Evolutionary conservation across 2,888 invertebrate species (phyloP), one percentile per base, ranked within the genome.

Genomic region (Melanostoma scalare): DNA sequence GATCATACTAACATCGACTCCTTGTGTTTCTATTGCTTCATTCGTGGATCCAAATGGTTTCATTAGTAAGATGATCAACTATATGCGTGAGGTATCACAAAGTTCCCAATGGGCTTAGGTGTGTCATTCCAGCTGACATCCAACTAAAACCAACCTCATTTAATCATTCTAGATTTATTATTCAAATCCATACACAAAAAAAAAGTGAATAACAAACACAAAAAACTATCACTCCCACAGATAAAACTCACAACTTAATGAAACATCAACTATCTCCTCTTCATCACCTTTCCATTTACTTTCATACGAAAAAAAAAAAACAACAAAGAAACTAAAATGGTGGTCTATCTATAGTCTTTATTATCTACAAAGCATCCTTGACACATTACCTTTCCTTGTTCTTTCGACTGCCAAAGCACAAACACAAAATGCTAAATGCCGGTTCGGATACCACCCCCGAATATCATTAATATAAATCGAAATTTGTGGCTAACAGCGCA

Each of bases 391-490:
- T 38, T 50, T 30, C 48, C 6, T 9, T 60, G 35, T 42, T 46
- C 10, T 53, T 56, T 60, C 44, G 46, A 61, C 44, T 61, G 63
- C 63, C 48, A 61, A 36, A 63, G 38, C 48, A 48, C 10, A 63
- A 36, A 38, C 8, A 30, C 10, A 46, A 20, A 48, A 33, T 33
- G 52, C 38, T 61, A 4, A 53, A 31, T 44, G 48, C 10, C 58
- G 33, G 30, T 58, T 40, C 65, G 48, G 42, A 48, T 20, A 53
- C 67, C 48, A 36, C 55, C 55, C 61, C 46, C 82, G 78, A 69
- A 78, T 73, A 56, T 78, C 82, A 82, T 82, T 82, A 82, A 82
- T 78, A 78, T 82, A 78, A 82, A 82, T 82, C 82, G 73, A 78
- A 82, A 78, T 73, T 81, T 77, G 61, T 46, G 44, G 58, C 65